Evolutionary conservation across 2,797 vertebrate species (phyloP), one percentile per base, ranked within the genome.

Genomic region (Sebastes diploproa): DNA sequence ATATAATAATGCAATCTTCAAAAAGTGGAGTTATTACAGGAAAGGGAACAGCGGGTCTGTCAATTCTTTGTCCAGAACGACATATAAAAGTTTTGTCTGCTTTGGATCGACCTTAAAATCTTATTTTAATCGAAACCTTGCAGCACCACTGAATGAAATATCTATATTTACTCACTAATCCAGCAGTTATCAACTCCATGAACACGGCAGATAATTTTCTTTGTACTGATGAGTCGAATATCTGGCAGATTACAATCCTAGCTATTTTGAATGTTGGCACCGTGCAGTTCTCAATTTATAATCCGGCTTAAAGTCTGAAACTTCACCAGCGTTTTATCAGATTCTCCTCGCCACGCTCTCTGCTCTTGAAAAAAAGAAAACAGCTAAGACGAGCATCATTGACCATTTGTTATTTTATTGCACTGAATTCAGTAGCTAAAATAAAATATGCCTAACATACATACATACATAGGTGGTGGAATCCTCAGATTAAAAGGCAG

Each of bases 381-480:
- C 67, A 79, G 67, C 29, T 76, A 20, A 36, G 59, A 66, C 11
- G 11, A 87, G 69, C 73, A 68, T 83, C 52, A 46, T 70, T 88
- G 73, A 92, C 67, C 83, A 85, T 87, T 80, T 89, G 78, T 81
- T 86, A 73, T 91, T 94, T 95, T 95, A 95, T 95, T 95, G 93
- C 92, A 94, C 92, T 91, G 86, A 90, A 91, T 91, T 91, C 85
- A 84, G 89, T 90, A 88, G 83, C 90, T 92, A 92, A 95, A 93
- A 92, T 89, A 88, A 94, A 92, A 90, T 88, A 88, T 90, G 85
- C 81, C 73, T 87, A 91, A 94, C 86, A 86, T 89, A 92, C 89
- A 86, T 89, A 92, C 89, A 93, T 38, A 92, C 89, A 93, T 38
- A 85, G 84, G 81, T 91, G 78, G 82, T 77, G 80, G 83, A 90